Evolutionary conservation across 2,797 vertebrate species (phyloP).

Genomic region (Falco novaeseelandiae): DNA sequence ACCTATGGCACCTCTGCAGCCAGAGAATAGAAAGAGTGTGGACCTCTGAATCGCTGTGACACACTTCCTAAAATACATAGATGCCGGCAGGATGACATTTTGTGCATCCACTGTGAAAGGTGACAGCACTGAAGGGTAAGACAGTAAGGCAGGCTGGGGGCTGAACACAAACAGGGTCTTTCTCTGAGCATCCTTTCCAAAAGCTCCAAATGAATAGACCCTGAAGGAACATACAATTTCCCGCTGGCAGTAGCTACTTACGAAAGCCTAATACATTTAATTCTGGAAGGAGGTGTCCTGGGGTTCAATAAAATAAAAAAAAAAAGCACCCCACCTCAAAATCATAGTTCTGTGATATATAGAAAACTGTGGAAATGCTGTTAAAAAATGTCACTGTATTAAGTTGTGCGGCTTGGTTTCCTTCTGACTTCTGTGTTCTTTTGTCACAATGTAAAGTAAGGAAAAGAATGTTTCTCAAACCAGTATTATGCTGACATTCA

Average conservation of each 20-base stretch:
- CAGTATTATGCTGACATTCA: neutral
- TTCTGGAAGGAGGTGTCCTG: neutral
- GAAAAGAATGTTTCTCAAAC: neutral
- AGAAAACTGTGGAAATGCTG: neutral
- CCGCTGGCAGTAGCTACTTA: neutral
- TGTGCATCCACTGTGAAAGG: neutral
- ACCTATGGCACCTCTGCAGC: neutral
- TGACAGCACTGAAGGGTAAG: neutral
- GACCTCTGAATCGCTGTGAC: neutral
- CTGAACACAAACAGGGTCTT: neutral
- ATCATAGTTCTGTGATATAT: neutral
- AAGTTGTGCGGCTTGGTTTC: neutral
- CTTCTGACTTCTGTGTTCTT: neutral
- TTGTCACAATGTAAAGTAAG: neutral
- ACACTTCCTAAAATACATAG: neutral
- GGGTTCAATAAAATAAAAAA: neutral
- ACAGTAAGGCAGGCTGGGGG: neutral
- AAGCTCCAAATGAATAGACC: neutral
- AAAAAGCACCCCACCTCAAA: neutral
- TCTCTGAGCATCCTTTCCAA: neutral
- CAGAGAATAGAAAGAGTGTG: neutral
- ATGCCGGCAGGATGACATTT: neutral
- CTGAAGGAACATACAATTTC: neutral
- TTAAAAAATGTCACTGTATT: neutral
- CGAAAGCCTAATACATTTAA: neutral